Percentiles rank a stretch among this genome's conserved stretches.
phyloP scores from a whole-genome alignment of 2,797 vertebrate species.

The Vireo griseus region DNA sequence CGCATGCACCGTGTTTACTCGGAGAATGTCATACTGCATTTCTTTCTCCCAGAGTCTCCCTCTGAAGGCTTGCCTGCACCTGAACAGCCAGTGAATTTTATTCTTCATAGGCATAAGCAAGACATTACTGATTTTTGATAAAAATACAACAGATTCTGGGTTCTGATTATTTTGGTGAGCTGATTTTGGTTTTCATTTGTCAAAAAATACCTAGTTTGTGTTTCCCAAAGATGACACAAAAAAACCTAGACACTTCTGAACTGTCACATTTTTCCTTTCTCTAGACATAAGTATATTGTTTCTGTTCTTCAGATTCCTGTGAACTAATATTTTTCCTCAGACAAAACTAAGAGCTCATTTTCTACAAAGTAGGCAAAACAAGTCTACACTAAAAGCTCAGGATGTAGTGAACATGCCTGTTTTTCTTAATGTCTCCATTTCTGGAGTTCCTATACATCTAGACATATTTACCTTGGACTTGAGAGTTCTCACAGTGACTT shows the following conservation, averaged over 20 bases:
- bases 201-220: background rate
- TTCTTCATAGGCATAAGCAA: background rate
- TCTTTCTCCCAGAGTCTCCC: slow-evolving; percentile 16
- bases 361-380: background rate
- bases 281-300: background rate
- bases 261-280: background rate
- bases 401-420: background rate
- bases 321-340: background rate
- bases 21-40: slow-evolving; percentile 29
- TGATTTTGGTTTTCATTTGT: background rate
- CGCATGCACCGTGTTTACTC: slow-evolving; percentile 12
- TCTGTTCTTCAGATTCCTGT: background rate
- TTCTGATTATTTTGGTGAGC: background rate
- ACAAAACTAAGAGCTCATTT: background rate
- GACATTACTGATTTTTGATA: background rate
- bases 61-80: background rate
- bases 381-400: background rate
- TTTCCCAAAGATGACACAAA: background rate
- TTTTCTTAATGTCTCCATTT: background rate
- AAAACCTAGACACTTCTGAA: background rate
- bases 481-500: background rate
- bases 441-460: background rate
- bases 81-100: background rate
- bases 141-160: background rate
- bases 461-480: background rate